Percentiles rank a stretch among this genome's conserved stretches.
phyloP scores from a whole-genome alignment of 2,113 vertebrate genomes.

The Geococcyx californianus region DNA sequence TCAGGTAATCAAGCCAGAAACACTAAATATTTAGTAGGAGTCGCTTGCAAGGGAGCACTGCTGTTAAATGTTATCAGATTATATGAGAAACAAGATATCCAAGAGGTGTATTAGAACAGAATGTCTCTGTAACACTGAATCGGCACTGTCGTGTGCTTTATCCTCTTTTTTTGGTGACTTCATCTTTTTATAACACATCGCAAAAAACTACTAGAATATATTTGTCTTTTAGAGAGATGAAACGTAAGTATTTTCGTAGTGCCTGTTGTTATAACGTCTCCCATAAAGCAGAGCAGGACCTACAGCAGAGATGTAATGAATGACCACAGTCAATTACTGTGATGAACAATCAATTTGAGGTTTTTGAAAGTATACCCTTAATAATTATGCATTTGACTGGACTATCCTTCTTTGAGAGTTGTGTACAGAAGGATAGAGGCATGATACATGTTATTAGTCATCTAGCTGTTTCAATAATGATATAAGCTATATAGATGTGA shows the following conservation, averaged over 20 bases:
- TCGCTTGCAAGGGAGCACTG: neutral
- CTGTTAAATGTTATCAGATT: neutral
- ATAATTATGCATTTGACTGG: constrained; percentile 37
- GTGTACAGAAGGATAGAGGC: neutral
- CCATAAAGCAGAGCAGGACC: neutral
- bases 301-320: neutral
- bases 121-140: neutral
- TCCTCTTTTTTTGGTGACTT: neutral
- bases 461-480: constrained; percentile 14
- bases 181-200: neutral
- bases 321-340: neutral
- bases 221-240: neutral
- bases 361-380: constrained; percentile 22
- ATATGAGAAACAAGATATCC: neutral
- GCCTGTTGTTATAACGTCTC: neutral
- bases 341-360: constrained; percentile 35
- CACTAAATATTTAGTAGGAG: neutral
- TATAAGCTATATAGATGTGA: neutral
- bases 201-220: neutral
- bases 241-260: neutral
- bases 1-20: neutral
- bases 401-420: neutral
- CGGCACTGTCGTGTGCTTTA: neutral
- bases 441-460: constrained; percentile 38
- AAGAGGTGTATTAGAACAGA: neutral